Conservation (phyloP, 2,113 vertebrate genomes). For the Elanus axillaris region DNA sequence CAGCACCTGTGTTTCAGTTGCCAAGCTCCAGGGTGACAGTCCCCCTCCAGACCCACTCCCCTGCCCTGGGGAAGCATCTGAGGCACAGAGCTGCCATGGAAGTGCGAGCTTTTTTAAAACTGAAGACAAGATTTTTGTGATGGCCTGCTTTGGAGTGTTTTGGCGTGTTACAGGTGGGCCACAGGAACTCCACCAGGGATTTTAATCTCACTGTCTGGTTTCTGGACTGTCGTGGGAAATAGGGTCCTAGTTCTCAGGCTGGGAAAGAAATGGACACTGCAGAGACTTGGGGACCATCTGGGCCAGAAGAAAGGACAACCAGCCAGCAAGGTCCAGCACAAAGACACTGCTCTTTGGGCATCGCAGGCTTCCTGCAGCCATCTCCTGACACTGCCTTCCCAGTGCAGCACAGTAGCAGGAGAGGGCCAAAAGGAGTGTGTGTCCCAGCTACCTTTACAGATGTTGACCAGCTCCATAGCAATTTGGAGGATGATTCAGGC, state of each 20-base stretch:
- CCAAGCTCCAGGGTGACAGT: background rate
- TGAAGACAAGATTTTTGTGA: background rate
- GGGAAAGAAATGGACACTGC: background rate
- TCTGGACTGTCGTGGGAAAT: background rate
- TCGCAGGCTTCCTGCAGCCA: background rate
- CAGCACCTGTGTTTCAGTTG: background rate
- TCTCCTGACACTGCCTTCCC: background rate
- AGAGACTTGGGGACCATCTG: background rate
- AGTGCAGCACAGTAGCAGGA: background rate
- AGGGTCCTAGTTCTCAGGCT: background rate
- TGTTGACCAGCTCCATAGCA: background rate
- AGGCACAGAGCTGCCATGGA: rapidly evolving
- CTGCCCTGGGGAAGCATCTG: background rate
- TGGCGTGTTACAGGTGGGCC: background rate
- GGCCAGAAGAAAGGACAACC: background rate
- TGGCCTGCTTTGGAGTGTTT: background rate
- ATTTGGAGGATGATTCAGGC: background rate
- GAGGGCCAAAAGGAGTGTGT: background rate
- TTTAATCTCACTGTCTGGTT: background rate
- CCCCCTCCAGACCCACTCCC: background rate
- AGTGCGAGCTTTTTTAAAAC: background rate
- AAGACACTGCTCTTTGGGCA: background rate
- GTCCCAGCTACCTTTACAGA: background rate
- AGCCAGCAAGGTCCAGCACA: background rate
- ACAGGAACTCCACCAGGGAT: background rate